A percentile compares a stretch with the other conserved stretches of the same genome.
Evolutionary conservation across 1,140 invertebrate genomes (phyloP).

Genomic region (Lethocerus indicus): DNA sequence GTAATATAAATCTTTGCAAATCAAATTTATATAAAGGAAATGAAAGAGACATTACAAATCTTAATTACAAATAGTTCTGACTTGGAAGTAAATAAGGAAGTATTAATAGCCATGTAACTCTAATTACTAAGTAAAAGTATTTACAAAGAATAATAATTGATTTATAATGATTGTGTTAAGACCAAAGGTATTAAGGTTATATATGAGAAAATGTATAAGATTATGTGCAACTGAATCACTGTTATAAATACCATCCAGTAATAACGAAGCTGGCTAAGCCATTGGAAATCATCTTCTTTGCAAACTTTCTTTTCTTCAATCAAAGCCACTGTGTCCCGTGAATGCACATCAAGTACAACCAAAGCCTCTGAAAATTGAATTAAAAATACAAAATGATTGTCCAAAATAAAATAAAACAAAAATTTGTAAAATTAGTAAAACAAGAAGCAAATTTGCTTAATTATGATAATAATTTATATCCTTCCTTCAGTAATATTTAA

Average conservation of each 20-base stretch:
- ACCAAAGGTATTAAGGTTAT: neutral
- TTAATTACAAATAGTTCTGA: neutral
- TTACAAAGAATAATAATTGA: too few species aligned
- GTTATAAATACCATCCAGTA: conserved; percentile 67
- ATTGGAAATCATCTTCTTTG: conserved; percentile 69
- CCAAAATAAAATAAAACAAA: neutral
- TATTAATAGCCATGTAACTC: too few species aligned
- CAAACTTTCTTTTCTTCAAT: conserved; percentile 49
- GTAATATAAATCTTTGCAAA: too few species aligned
- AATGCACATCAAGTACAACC: conserved; percentile 85
- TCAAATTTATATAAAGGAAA: too few species aligned
- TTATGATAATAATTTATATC: too few species aligned
- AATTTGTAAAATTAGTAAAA: neutral
- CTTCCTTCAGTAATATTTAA: neutral
- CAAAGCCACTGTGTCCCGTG: conserved; percentile 63
- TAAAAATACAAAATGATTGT: conserved; percentile 6
- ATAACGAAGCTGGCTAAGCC: conserved; percentile 82
- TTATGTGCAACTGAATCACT: conserved; percentile 18
- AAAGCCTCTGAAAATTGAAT: conserved; percentile 43
- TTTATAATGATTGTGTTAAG: too few species aligned
- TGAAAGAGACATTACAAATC: too few species aligned
- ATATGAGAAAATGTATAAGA: neutral
- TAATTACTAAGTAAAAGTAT: too few species aligned
- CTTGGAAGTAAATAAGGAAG: neutral
- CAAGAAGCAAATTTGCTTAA: too few species aligned